Evolutionary conservation across 2,888 invertebrate species (phyloP), one percentile per base, ranked within the genome.

Genomic region (Allophyes oxyacanthae): DNA sequence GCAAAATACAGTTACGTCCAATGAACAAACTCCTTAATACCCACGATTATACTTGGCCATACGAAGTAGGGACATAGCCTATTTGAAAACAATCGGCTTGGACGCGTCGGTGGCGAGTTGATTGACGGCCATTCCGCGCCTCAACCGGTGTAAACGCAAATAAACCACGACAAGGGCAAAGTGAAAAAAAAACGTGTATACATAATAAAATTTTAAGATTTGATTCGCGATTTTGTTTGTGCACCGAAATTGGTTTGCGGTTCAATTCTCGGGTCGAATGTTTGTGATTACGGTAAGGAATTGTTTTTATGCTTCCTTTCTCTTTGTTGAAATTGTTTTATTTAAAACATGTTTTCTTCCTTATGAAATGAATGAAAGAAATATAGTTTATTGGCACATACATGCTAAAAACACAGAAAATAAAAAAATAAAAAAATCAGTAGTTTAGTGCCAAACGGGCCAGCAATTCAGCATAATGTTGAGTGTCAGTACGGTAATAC

Each of bases 21-120:
- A 32, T 79, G 66, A 61, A 15, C 5, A 72, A 9, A 0, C 36
- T 30, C 54, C 80, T 44, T 79, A 57, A 61, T 3, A 1, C n/a
- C 28, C 53, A 55, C 57, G 79, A 85, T 87, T 85, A 87, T 86
- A 72, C 86, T 63, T 57, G 66, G 57, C 82, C 80, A 77, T 84
- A 79, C 58, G 62, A 60, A 77, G 81, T 61, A 56, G 70, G 57
- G 66, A 66, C 67, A 75, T 60, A 57, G 61, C 58, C 74, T 75
- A 86, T 87, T 88, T 86, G 85, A 85, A 86, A 84, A 88, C 88
- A 88, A 88, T 88, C 87, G 87, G 9, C 26, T 37, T 49, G 44
- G 67, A 64, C 73, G 72, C 66, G 58, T 43, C 77, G 61, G 64
- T 67, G 69, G 52, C 61, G 43, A 38, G 6, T 45, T 80, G 88